Evolutionary conservation across 2,888 invertebrate genomes (phyloP).

Genomic region (Parnassius glacialis): DNA sequence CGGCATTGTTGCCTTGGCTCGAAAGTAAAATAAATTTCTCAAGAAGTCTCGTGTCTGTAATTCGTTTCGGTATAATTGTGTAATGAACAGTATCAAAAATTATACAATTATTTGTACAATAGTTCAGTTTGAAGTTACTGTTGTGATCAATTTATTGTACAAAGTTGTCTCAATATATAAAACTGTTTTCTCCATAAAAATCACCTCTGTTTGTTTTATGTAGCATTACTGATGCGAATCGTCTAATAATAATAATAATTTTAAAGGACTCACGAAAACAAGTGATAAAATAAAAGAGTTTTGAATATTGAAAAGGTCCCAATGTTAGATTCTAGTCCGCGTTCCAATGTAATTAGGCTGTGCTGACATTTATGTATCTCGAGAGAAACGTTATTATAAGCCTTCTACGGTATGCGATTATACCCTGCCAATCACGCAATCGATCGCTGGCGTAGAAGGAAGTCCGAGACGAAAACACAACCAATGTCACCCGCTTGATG

Average conservation of each 20-base stretch:
- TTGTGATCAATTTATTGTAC: no score
- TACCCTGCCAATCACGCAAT: slow-evolving; percentile 53
- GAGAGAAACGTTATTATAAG: slow-evolving; percentile 39
- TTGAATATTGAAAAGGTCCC: slow-evolving; percentile 26
- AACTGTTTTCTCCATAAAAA: no score
- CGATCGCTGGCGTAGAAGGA: slow-evolving; percentile 48
- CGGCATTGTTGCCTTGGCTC: slow-evolving; percentile 10
- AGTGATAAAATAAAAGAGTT: no score
- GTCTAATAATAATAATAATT: no score
- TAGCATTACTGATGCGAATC: no score
- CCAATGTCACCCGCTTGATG: slow-evolving; percentile 59
- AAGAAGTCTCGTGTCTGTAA: slow-evolving; percentile 16
- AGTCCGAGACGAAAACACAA: slow-evolving; percentile 50
- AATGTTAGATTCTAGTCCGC: slow-evolving; percentile 53
- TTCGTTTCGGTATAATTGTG: slow-evolving; percentile 7
- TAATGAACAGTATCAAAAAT: slow-evolving; percentile 10
- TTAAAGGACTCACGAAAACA: no score
- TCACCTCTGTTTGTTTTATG: no score
- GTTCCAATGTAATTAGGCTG: slow-evolving; percentile 29
- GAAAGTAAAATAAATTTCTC: slow-evolving; percentile 19
- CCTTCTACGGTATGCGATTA: slow-evolving; percentile 38
- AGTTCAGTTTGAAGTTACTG: no score
- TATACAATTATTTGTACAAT: no score
- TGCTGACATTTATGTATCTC: slow-evolving; percentile 27
- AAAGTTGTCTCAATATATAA: no score